These are phyloP conservation scores for Dasysyrphus tricinctus DNA, from an alignment of 2,888 invertebrate species.

Conservation along the genomic window DNA sequence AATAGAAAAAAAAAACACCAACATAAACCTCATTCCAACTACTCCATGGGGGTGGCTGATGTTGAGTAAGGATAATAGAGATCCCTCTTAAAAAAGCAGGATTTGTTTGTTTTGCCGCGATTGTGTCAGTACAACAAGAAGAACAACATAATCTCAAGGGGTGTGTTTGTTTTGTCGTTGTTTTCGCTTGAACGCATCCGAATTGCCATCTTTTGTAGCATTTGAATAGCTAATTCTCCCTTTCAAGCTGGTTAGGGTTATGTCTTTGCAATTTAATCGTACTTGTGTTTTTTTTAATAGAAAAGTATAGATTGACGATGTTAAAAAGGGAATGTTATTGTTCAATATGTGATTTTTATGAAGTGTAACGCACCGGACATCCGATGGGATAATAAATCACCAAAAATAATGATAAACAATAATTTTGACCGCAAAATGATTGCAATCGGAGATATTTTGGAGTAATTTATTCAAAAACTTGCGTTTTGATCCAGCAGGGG, in stretches of 20 bases:
- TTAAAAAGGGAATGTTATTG: constrained; percentile 30
- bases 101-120: constrained; percentile 69
- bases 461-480: constrained; percentile 1
- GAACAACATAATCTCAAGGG: constrained; percentile 53
- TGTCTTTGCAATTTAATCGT: constrained; percentile 34
- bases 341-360: constrained; percentile 72
- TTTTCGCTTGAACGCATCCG: constrained; percentile 66
- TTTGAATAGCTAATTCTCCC: constrained; percentile 69
- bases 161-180: constrained; percentile 69
- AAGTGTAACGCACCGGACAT: constrained; percentile 78
- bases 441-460: neutral
- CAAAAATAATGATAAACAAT: constrained; percentile 67
- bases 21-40: constrained; percentile 45
- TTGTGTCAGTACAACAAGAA: constrained; percentile 54
- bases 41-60: constrained; percentile 64
- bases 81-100: constrained; percentile 67
- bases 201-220: constrained; percentile 67
- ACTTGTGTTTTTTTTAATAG: constrained; percentile 38
- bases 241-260: constrained; percentile 33
- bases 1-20: constrained; percentile 15
- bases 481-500: neutral
- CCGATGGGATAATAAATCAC: constrained; percentile 77
- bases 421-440: constrained; percentile 54
- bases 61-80: constrained; percentile 70
- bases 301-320: constrained; percentile 31